phyloP scores from a whole-genome alignment of 2,113 vertebrate genomes.

The Leptobrachium leishanense region DNA sequence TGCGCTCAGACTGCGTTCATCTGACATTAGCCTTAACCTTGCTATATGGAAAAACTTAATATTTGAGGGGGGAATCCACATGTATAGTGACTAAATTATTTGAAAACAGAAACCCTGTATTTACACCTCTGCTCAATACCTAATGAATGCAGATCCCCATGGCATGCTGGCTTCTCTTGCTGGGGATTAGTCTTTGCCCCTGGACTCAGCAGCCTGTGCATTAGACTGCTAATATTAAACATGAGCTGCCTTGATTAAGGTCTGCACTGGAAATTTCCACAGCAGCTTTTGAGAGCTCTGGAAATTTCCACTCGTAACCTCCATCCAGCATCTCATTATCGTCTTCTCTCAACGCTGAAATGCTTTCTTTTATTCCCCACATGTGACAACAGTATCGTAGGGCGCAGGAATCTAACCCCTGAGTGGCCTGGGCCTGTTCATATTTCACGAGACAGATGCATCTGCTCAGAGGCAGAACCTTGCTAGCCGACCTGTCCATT shows the following conservation, averaged over 20 bases:
- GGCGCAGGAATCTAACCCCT: conserved; percentile 6
- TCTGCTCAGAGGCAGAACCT: no score
- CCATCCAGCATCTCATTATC: conserved; percentile 33
- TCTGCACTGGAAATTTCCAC: conserved; percentile 41
- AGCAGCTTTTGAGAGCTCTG: conserved; percentile 17
- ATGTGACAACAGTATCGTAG: conserved; percentile 34
- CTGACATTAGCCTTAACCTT: no score
- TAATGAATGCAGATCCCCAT: no score
- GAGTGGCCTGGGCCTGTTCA: not conserved
- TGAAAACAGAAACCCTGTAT: no score
- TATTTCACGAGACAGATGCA: not conserved
- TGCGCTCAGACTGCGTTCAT: no score
- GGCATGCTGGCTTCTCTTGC: no score
- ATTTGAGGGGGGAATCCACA: no score
- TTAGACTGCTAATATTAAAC: conserved; percentile 14
- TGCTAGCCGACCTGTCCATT: no score
- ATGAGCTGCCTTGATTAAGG: conserved; percentile 6
- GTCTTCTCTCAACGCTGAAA: conserved; percentile 28
- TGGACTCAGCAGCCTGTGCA: not conserved
- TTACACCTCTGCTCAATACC: no score
- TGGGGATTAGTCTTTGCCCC: not conserved
- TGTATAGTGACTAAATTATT: no score
- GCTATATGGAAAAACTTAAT: no score
- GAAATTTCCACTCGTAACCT: conserved; percentile 42
- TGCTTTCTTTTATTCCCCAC: not conserved